Base-by-base conservation (phyloP, 2,113 vertebrate genomes). In the Nibea albiflora region DNA sequence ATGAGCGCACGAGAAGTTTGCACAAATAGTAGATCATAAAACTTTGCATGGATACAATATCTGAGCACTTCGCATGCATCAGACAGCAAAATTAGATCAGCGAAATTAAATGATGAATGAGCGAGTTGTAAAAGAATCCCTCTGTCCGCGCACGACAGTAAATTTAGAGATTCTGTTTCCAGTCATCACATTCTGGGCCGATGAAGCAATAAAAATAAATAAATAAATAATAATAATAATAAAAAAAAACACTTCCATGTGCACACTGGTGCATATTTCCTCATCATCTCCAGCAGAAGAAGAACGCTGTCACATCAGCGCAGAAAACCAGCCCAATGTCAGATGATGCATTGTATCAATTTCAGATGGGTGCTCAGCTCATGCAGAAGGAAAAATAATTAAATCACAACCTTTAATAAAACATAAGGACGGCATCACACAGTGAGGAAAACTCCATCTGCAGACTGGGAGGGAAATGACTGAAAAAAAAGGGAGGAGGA, bases 371-470 rank as follows among this genome's bases (percentile, higher is more conserved):
- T 11, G 75, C 75, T 78, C 79, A 56, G 42, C 39, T 47, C 50
- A 78, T 20, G 62, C 80, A 86, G 76, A 66, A 54, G 47, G 24
- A 80, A 85, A 88, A 76, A 73, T 65, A 84, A 89, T 89, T 72
- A 84, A 89, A 92, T 88, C 85, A 82, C 76, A 93, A 86, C 79
- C 76, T 91, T 90, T 88, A 92, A 91, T 90, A 88, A 91, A 93
- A 91, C 80, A 91, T 84, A 88, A 74, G 74, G 76, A 85, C 68
- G 70, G 66, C 78, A 85, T 63, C 67, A 71, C 22, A 50, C 64
- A 54, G 50, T 66, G 79, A 73, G 76, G 71, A 81, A 85, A 87
- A 39, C 74, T 89, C 82, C 46, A 91, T 90, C 70, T 86, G 77
- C 54, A 78, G 39, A 87, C 10, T 35, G 63, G 57, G 31, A 73